Percentiles rank a stretch among this genome's conserved stretches.
These are phyloP conservation scores for Bos indicus DNA, from an alignment of 2,113 vertebrate genomes.

Conservation along the genomic window DNA sequence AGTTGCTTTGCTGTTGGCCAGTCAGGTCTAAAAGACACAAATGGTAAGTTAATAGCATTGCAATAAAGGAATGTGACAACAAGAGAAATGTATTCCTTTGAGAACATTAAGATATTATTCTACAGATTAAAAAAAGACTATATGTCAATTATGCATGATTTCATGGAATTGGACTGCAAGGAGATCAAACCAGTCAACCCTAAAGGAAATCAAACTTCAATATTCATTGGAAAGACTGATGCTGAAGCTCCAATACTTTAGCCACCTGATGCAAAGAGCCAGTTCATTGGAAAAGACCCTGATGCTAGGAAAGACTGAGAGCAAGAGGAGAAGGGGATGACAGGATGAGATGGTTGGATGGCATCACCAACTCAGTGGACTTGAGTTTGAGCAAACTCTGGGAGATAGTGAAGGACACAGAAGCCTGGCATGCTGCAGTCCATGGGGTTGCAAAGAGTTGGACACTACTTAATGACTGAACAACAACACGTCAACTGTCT, in stretches of 20 bases:
- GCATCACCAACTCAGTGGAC: not conserved
- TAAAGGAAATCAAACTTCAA: not conserved
- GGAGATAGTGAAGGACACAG: not conserved
- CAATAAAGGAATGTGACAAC: not conserved
- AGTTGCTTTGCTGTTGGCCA: slow-evolving; percentile 88
- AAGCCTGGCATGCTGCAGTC: not conserved
- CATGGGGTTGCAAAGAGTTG: not conserved
- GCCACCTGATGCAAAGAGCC: not conserved
- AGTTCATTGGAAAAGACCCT: not conserved
- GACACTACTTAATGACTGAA: not conserved
- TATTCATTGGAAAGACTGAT: not conserved
- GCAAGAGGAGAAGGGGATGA: not conserved
- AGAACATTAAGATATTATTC: not conserved
- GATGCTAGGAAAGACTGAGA: not conserved
- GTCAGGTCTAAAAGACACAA: slow-evolving; percentile 80
- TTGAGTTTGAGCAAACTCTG: not conserved
- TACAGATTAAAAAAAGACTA: not conserved
- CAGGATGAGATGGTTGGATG: not conserved
- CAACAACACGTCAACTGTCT: not conserved
- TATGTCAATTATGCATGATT: not conserved
- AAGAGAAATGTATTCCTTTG: not conserved
- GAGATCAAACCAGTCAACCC: not conserved
- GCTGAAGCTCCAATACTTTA: not conserved
- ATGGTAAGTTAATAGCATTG: not conserved
- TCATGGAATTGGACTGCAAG: not conserved